Percentiles rank a stretch among this genome's conserved stretches.
phyloP scores from a whole-genome alignment of 2,113 vertebrate species.

The Gavia stellata region DNA sequence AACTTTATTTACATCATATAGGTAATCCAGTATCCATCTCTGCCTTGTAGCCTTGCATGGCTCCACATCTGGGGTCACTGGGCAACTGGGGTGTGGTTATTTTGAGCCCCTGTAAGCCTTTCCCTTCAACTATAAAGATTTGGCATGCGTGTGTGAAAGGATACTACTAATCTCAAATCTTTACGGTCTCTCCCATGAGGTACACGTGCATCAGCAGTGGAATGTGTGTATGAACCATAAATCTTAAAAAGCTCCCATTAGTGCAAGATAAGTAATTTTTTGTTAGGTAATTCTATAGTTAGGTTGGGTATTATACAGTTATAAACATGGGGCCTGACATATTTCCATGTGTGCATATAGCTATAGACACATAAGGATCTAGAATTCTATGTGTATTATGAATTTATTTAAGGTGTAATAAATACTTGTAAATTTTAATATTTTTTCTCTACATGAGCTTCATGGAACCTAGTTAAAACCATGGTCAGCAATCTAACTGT shows the following conservation, averaged over 20 bases:
- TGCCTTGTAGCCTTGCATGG: neutral
- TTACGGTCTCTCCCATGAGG: neutral
- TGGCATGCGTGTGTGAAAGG: rapidly evolving
- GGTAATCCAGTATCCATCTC: neutral
- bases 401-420: neutral
- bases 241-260: neutral
- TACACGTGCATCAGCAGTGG: neutral
- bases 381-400: neutral
- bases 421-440: neutral
- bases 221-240: neutral
- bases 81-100: neutral
- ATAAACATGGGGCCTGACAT: neutral
- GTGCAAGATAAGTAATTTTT: neutral
- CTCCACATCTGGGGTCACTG: neutral
- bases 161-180: neutral
- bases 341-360: neutral
- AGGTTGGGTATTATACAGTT: neutral
- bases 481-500: neutral
- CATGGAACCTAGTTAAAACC: neutral
- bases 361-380: neutral
- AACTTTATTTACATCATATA: neutral
- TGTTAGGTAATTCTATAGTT: neutral
- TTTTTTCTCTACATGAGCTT: neutral
- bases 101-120: neutral
- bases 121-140: neutral